Evolutionary conservation across 2,113 vertebrate genomes (phyloP).

Genomic region (Megalops atlanticus): DNA sequence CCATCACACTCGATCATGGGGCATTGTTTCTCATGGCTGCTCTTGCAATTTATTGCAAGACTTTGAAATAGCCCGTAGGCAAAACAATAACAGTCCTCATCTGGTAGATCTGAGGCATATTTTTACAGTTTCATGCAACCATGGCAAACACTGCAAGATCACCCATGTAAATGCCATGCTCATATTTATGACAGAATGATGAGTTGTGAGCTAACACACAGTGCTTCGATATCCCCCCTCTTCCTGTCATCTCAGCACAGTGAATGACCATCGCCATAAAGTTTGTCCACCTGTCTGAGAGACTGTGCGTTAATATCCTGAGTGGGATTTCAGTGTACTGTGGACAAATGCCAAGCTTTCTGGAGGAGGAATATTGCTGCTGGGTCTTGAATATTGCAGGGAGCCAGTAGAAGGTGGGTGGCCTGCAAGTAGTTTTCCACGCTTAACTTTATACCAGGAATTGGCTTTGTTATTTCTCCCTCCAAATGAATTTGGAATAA

Average conservation of each 20-base stretch:
- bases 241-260: not conserved
- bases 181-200: not conserved
- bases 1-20: too few relatives aligned
- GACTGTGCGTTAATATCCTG: slow-evolving; percentile 12
- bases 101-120: too few relatives aligned
- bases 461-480: slow-evolving; percentile 20
- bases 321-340: not conserved
- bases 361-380: not conserved
- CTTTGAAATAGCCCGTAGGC: too few relatives aligned
- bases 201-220: not conserved
- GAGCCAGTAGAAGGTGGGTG: slow-evolving; percentile 21
- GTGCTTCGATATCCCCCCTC: not conserved
- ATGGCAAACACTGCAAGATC: not conserved
- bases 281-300: not conserved
- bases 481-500: slow-evolving; percentile 22
- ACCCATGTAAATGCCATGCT: not conserved
- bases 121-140: not conserved
- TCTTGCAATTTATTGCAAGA: too few relatives aligned
- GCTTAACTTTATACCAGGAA: slow-evolving; percentile 7
- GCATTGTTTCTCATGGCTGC: too few relatives aligned
- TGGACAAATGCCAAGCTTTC: not conserved
- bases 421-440: slow-evolving; percentile 20
- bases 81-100: too few relatives aligned
- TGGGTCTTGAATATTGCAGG: not conserved
- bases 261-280: slow-evolving; percentile 11